Evolutionary conservation across 2,797 vertebrate species (phyloP).

Genomic region (Epinephelus coioides): DNA sequence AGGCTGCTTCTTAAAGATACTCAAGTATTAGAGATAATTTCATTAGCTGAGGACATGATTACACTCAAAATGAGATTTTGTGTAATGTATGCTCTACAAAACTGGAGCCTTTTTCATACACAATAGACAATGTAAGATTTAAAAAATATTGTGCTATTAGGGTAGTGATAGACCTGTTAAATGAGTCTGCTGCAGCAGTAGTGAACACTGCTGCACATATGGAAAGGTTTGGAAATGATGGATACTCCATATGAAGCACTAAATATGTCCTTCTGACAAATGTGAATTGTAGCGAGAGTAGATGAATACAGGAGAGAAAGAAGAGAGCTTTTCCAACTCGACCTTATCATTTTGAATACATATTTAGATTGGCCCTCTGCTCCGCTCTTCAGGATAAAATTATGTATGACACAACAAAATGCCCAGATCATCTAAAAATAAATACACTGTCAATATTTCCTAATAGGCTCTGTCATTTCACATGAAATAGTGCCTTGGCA

Average conservation of each 20-base stretch:
- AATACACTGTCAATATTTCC: conserved; percentile 15
- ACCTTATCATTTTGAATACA: background rate
- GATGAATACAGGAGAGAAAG: background rate
- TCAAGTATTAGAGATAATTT: background rate
- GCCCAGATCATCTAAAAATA: conserved; percentile 3
- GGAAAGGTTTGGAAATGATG: background rate
- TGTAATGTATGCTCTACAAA: background rate
- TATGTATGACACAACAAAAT: background rate
- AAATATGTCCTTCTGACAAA: background rate
- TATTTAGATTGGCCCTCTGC: background rate
- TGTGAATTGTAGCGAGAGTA: background rate
- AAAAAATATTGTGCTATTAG: background rate
- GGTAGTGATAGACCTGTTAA: background rate
- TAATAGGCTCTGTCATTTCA: background rate
- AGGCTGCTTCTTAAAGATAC: background rate
- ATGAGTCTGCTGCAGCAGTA: too few relatives aligned
- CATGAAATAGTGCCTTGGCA: background rate
- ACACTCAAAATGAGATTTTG: too few relatives aligned
- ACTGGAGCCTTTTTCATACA: too few relatives aligned
- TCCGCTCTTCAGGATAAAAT: conserved; percentile 1
- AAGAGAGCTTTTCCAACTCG: background rate
- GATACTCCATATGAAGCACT: background rate
- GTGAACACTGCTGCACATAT: background rate
- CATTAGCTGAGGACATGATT: background rate
- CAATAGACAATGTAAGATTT: background rate